Conservation (phyloP, 2,797 vertebrate species). For the Limosa lapponica region DNA sequence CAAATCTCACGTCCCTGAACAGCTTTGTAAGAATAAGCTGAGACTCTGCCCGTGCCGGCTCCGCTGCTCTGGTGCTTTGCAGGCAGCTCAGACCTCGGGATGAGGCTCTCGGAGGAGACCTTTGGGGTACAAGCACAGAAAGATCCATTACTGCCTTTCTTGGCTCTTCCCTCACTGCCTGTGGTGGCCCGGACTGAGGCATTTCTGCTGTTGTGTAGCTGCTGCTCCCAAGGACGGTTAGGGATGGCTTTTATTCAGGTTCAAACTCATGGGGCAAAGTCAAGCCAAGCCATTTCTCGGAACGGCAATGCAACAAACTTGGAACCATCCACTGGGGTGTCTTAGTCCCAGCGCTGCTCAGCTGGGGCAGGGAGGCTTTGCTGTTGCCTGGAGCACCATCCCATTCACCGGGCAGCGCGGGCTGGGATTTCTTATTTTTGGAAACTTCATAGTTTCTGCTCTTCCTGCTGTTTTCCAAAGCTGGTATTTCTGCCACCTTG, state of each 20-base stretch:
- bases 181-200: not conserved
- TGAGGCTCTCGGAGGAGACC: not conserved
- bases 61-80: not conserved
- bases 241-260: not conserved
- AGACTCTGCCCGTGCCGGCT: not conserved
- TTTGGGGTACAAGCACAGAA: not conserved
- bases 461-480: not conserved
- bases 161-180: not conserved
- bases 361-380: not conserved
- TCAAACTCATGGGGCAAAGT: not conserved
- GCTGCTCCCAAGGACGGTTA: not conserved
- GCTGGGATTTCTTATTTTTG: not conserved
- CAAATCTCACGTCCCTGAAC: not conserved
- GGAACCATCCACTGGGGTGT: not conserved
- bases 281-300: not conserved
- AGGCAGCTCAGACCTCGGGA: not conserved
- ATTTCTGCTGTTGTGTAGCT: not conserved
- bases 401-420: fast-evolving
- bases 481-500: not conserved
- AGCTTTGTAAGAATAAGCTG: not conserved
- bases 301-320: not conserved
- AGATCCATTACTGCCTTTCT: not conserved
- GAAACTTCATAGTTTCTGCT: not conserved
- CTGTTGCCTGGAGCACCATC: fast-evolving
- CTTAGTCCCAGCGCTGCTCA: not conserved